phyloP scores from a whole-genome alignment of 2,888 invertebrate species.

The Clunio marinus region DNA sequence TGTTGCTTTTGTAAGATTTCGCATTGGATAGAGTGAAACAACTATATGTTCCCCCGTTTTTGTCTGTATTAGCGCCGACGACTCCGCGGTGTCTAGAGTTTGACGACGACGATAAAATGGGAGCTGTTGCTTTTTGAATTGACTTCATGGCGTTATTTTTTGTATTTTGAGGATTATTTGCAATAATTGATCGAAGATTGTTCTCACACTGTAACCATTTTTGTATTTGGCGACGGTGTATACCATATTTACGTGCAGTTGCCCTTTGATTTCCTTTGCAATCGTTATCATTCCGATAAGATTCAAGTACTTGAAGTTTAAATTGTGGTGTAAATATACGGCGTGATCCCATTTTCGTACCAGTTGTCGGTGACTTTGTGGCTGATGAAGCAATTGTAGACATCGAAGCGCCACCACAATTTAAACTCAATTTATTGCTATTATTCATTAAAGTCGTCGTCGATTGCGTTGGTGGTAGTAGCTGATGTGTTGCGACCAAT shows the following conservation, averaged over 20 bases:
- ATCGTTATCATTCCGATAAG: constrained; percentile 78
- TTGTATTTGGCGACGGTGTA: constrained; percentile 84
- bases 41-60: constrained; percentile 33
- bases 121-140: constrained; percentile 43
- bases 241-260: constrained; percentile 84
- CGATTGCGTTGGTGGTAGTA: constrained; percentile 28
- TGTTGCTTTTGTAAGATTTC: constrained; percentile 22
- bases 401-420: constrained; percentile 43
- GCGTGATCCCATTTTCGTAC: constrained; percentile 66
- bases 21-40: constrained; percentile 32
- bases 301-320: constrained; percentile 82
- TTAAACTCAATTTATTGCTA: constrained; percentile 44
- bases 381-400: constrained; percentile 44
- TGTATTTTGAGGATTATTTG: constrained; percentile 48
- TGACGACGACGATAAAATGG: constrained; percentile 28
- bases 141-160: constrained; percentile 37
- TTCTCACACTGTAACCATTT: constrained; percentile 87
- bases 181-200: constrained; percentile 69
- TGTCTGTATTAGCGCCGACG: constrained; percentile 42
- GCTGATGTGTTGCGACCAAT: constrained; percentile 41
- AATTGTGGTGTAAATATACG: constrained; percentile 86
- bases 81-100: constrained; percentile 45
- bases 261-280: constrained; percentile 87
- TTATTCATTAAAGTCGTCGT: constrained; percentile 40
- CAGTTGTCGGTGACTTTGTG: constrained; percentile 44